phyloP scores from a whole-genome alignment of 2,888 invertebrate genomes.

The Neocrepidodera transversa region DNA sequence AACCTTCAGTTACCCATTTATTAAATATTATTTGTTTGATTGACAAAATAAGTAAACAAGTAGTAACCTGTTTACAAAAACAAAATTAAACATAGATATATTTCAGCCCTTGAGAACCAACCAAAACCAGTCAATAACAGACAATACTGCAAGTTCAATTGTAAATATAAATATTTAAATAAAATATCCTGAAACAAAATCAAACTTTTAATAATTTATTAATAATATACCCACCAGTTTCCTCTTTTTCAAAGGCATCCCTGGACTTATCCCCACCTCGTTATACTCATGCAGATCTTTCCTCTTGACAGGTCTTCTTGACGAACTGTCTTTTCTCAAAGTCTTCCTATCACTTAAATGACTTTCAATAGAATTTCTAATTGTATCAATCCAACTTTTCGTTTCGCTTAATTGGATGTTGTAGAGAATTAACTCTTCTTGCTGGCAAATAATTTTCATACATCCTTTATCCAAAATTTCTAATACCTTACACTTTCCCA shows the following conservation, averaged over 20 bases:
- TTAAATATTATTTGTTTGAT: no score
- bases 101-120: no score
- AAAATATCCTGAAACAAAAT: no score
- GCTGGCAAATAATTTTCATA: conserved; percentile 68
- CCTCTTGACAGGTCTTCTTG: conserved; percentile 66
- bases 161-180: no score
- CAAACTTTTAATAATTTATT: no score
- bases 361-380: conserved; percentile 65
- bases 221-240: conserved; percentile 35
- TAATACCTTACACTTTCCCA: conserved; percentile 72
- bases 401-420: conserved; percentile 64
- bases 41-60: no score
- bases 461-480: conserved; percentile 67
- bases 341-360: conserved; percentile 68
- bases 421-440: conserved; percentile 66
- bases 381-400: conserved; percentile 65
- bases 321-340: conserved; percentile 70
- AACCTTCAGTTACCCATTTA: no score
- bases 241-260: conserved; percentile 61
- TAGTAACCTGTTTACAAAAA: no score
- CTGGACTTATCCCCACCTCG: conserved; percentile 63
- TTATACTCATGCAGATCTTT: conserved; percentile 65
- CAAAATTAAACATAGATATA: no score
- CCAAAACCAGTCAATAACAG: no score
- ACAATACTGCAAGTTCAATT: no score